Evolutionary conservation across 2,888 invertebrate genomes (phyloP).

Genomic region (Anarsia innoxiella): DNA sequence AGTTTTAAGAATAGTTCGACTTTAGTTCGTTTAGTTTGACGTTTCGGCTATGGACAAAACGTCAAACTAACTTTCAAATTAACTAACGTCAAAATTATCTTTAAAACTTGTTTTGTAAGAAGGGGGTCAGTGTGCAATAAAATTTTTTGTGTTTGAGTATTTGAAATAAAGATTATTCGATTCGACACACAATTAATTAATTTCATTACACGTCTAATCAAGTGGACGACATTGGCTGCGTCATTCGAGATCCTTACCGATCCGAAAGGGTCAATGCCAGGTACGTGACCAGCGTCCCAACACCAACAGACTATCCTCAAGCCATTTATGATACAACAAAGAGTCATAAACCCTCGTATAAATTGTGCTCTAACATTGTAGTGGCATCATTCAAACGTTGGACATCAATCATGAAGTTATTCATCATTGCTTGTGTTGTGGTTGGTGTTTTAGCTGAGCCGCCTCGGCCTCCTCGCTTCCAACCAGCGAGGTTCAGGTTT

Average conservation of each 20-base stretch:
- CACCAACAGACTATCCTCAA: slow-evolving; percentile 34
- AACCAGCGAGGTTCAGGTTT: slow-evolving; percentile 60
- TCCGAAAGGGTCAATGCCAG: slow-evolving; percentile 50
- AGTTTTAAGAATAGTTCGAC: no score
- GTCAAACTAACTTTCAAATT: no score
- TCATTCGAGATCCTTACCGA: slow-evolving; percentile 17
- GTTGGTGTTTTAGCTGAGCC: slow-evolving; percentile 49
- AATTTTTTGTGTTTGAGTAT: no score
- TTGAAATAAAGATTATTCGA: no score
- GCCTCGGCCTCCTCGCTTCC: slow-evolving; percentile 66
- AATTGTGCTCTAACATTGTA: slow-evolving; percentile 25
- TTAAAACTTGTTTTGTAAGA: no score
- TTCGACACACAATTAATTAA: slow-evolving; percentile 1
- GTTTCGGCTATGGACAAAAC: no score
- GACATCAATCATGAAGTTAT: slow-evolving; percentile 46
- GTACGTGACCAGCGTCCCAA: slow-evolving; percentile 42
- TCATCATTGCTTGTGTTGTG: slow-evolving; percentile 40
- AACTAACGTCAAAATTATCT: no score
- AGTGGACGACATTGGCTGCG: slow-evolving; percentile 7
- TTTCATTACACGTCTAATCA: slow-evolving; percentile 11
- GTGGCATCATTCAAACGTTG: slow-evolving; percentile 22
- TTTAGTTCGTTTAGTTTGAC: no score
- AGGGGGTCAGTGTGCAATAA: no score
- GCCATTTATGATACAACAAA: slow-evolving; percentile 57
- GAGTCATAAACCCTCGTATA: slow-evolving; percentile 52